Conservation (phyloP, 2,113 vertebrate genomes). For the Apteryx mantelli region DNA sequence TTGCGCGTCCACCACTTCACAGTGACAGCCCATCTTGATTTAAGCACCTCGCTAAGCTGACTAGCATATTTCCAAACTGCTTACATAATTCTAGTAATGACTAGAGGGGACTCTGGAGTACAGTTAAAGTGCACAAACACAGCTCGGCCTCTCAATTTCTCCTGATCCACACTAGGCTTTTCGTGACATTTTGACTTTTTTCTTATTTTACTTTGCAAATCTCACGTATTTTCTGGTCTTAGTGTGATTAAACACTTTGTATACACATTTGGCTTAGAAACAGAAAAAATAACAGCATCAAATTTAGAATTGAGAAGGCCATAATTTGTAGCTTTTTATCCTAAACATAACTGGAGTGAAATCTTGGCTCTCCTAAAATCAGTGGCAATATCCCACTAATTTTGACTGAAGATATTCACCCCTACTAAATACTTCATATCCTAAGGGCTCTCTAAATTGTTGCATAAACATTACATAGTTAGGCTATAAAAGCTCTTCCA, state of each 20-base stretch:
- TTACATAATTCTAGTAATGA: neutral
- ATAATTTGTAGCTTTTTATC: neutral
- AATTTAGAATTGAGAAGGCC: neutral
- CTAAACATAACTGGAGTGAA: neutral
- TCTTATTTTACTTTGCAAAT: neutral
- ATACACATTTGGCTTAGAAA: neutral
- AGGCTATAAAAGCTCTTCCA: neutral
- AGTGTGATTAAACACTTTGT: neutral
- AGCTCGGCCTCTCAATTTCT: neutral
- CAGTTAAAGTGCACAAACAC: neutral
- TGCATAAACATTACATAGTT: neutral
- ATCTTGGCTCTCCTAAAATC: neutral
- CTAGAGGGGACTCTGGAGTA: neutral
- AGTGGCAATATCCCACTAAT: neutral
- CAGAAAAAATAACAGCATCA: neutral
- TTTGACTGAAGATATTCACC: neutral
- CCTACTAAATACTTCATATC: neutral
- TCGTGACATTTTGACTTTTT: neutral
- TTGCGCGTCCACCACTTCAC: neutral
- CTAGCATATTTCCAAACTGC: neutral
- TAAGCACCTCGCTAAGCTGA: neutral
- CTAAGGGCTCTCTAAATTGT: neutral
- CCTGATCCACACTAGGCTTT: neutral
- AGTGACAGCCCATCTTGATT: neutral
- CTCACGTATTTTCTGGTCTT: neutral